Evolutionary conservation across 1,140 invertebrate species (phyloP), one percentile per base, ranked within the genome.

Genomic region (Diorhabda elongata): DNA sequence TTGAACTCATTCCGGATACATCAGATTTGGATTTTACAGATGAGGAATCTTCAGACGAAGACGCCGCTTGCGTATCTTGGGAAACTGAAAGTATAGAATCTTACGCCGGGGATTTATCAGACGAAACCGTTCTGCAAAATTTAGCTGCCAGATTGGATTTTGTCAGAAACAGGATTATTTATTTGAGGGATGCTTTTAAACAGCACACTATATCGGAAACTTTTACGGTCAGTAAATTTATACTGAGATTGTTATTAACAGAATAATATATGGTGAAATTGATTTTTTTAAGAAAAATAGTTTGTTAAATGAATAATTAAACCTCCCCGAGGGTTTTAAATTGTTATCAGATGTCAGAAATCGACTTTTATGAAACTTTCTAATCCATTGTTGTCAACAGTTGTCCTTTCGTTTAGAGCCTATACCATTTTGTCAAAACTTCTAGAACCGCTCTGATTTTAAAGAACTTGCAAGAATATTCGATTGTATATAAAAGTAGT

Each of bases 61-160:
- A 87, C 43, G 66, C 62, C 7, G 61, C 64, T 42, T 67, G 65
- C 26, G 83, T 82, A 69, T 92, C 92, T 0, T 94, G 92, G 92
- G 93, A 95, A 81, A 96, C 94, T 0, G 89, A 93, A 79, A 88
- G 90, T 69, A 86, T 89, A 64, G 85, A 87, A 71, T 77, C 78
- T 2, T 77, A 79, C 43, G 77, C 73, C 70, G 81, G 75, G 3
- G 81, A 82, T 68, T 61, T 77, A 41, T 71, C 75, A 5, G 75
- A 79, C 44, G 78, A 79, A 73, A 78, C 74, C 4, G 75, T 75
- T 9, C 69, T 79, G 66, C 77, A 79, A 70, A 78, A 76, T 66
- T 76, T 81, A 75, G 79, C 77, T 3, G 75, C 77, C 1, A 71
- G 77, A 63, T 70, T 81, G 47, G 77, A 80, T 69, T 81, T 81